These are phyloP conservation scores for Caenorhabditis sulstoni DNA, from an alignment of 2,888 invertebrate genomes.

Conservation along the genomic window DNA sequence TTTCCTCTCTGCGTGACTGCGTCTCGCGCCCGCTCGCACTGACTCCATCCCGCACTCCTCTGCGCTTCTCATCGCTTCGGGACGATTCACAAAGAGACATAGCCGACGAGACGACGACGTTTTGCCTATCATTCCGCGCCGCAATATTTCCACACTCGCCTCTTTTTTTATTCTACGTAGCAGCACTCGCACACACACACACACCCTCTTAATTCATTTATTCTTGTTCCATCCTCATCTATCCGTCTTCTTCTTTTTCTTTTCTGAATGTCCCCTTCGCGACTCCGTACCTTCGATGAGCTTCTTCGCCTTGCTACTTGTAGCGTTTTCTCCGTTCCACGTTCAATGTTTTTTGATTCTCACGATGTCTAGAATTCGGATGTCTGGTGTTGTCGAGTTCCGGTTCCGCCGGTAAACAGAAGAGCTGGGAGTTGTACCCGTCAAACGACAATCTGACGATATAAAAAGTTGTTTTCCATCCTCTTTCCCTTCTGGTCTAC, in stretches of 20 bases:
- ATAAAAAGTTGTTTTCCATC: too few relatives aligned
- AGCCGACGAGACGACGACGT: constrained; percentile 33
- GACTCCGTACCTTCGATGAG: not conserved
- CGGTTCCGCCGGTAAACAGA: too few relatives aligned
- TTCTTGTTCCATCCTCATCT: constrained; percentile 17
- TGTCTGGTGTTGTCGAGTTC: too few relatives aligned
- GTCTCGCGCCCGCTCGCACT: constrained; percentile 1
- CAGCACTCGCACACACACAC: constrained; percentile 26
- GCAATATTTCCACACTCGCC: constrained; percentile 17
- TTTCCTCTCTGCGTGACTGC: constrained; percentile 20
- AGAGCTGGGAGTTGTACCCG: too few relatives aligned
- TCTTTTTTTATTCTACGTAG: constrained; percentile 17
- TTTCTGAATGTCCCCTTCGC: not conserved
- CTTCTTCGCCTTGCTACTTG: not conserved
- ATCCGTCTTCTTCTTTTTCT: constrained; percentile 2
- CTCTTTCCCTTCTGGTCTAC: too few relatives aligned
- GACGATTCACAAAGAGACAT: constrained; percentile 35
- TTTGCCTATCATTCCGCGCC: constrained; percentile 43
- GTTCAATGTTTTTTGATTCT: not conserved
- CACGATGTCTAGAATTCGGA: not conserved
- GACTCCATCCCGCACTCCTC: too few relatives aligned
- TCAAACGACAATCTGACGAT: too few relatives aligned
- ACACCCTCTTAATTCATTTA: constrained; percentile 43
- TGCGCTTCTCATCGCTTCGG: not conserved
- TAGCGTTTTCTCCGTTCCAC: not conserved